phyloP scores from a whole-genome alignment of 2,888 invertebrate species.

The Eupithecia dodoneata region DNA sequence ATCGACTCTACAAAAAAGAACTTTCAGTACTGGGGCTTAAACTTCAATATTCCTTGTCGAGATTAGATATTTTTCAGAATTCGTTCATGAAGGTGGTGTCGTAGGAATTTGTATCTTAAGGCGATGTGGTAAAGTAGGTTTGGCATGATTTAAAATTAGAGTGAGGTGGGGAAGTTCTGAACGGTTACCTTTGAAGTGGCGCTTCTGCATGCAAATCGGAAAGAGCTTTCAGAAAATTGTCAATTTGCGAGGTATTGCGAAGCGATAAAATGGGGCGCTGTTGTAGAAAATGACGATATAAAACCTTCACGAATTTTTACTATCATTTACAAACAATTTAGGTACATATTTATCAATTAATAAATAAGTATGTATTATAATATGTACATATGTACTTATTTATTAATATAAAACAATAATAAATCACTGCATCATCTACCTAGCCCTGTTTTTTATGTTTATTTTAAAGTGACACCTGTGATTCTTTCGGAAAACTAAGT shows the following conservation, averaged over 20 bases:
- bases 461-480: conserved; percentile 26
- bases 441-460: background rate
- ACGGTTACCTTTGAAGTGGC: conserved; percentile 81
- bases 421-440: too few species aligned
- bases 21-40: background rate
- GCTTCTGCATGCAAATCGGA: conserved; percentile 83
- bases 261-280: conserved; percentile 28
- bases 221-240: conserved; percentile 62
- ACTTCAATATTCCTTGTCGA: conserved; percentile 22
- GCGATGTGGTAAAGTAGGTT: conserved; percentile 5
- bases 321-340: too few species aligned
- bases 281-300: background rate
- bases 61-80: conserved; percentile 24
- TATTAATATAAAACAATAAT: too few species aligned
- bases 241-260: conserved; percentile 58
- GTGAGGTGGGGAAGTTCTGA: conserved; percentile 68
- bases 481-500: background rate
- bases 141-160: conserved; percentile 43
- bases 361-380: too few species aligned
- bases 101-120: conserved; percentile 41
- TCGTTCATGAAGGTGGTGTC: conserved; percentile 13
- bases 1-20: background rate
- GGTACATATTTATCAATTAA: too few species aligned
- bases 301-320: background rate
- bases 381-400: too few species aligned